A percentile compares a stretch with the other conserved stretches of the same genome.
Conservation (phyloP, 2,113 vertebrate genomes). For the Platysternon megacephalum region DNA sequence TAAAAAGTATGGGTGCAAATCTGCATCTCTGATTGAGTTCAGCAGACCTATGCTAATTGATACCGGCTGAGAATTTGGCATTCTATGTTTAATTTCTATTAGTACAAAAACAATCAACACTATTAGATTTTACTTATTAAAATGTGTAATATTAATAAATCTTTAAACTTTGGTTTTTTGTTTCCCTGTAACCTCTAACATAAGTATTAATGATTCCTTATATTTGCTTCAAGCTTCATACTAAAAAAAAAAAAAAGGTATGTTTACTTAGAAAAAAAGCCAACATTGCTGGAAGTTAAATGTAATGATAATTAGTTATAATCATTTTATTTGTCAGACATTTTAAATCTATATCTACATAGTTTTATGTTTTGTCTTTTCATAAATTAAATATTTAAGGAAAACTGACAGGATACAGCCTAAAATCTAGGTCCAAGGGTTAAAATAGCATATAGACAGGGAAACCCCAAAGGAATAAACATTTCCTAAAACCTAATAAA, state of each 20-base stretch:
- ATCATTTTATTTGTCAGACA: neutral
- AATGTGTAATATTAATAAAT: neutral
- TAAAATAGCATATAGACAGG: neutral
- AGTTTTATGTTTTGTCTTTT: neutral
- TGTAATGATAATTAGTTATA: neutral
- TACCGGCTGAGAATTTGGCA: neutral
- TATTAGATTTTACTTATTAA: neutral
- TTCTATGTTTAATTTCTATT: neutral
- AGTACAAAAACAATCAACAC: neutral
- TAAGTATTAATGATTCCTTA: neutral
- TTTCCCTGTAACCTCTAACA: neutral
- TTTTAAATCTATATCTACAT: neutral
- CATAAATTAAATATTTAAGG: neutral
- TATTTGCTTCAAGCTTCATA: neutral
- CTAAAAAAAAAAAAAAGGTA: neutral
- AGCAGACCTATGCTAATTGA: neutral
- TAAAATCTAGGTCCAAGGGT: neutral
- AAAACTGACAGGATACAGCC: neutral
- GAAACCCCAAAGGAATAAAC: neutral
- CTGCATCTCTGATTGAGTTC: neutral
- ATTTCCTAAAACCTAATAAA: constrained; percentile 36
- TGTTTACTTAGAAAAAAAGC: neutral
- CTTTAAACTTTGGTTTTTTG: neutral
- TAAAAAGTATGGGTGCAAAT: neutral
- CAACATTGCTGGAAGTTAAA: neutral